phyloP scores from a whole-genome alignment of 2,113 vertebrate genomes.

The Sitta europaea region DNA sequence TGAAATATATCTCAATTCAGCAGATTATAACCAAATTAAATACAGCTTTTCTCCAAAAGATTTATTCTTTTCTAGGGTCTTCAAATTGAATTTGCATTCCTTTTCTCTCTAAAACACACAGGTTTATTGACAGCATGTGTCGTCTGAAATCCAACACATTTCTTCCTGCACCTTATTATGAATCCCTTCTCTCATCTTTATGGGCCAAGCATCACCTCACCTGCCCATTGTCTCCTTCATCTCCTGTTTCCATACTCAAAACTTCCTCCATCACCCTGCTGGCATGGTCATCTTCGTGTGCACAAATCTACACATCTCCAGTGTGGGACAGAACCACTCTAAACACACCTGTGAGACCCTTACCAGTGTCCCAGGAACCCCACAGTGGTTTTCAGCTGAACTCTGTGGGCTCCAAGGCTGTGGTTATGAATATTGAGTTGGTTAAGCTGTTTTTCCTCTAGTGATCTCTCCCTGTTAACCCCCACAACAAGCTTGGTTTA shows the following conservation, averaged over 20 bases:
- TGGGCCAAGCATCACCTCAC: rapidly evolving
- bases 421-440: no score
- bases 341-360: rapidly evolving
- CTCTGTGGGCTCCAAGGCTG: neutral
- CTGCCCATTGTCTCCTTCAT: rapidly evolving
- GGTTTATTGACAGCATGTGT: neutral
- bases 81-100: neutral
- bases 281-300: rapidly evolving
- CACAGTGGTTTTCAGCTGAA: neutral
- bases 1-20: neutral
- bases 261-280: neutral
- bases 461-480: no score
- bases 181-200: neutral
- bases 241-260: neutral
- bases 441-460: no score
- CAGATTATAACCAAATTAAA: slow-evolving; percentile 11
- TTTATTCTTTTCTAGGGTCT: neutral
- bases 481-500: no score
- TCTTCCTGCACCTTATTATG: neutral
- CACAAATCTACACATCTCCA: rapidly evolving
- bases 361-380: neutral
- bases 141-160: neutral
- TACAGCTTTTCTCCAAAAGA: slow-evolving; percentile 9
- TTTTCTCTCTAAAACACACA: slow-evolving; percentile 3
- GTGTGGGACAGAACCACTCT: rapidly evolving